A percentile compares a stretch with the other conserved stretches of the same genome.
Evolutionary conservation across 2,888 invertebrate genomes (phyloP).

Genomic region (Malthinus flaveolus): DNA sequence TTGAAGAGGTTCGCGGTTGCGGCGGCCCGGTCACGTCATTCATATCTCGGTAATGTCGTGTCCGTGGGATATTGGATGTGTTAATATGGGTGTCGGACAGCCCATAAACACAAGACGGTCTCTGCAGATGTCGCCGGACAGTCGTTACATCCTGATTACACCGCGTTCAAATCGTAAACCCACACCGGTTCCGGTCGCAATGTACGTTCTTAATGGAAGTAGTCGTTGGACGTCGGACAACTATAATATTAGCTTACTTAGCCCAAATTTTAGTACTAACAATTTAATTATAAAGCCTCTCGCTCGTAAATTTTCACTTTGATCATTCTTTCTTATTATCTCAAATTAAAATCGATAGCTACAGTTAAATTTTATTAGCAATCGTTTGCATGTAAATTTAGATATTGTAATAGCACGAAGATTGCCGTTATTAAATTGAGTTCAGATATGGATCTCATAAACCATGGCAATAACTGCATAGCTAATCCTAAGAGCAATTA

Average conservation of each 20-base stretch:
- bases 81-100: constrained; percentile 55
- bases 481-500: constrained; percentile 51
- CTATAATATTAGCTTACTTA: constrained; percentile 34
- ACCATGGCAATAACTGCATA: constrained; percentile 46
- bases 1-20: constrained; percentile 30
- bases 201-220: constrained; percentile 26
- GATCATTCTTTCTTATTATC: constrained; percentile 4
- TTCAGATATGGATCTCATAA: constrained; percentile 39
- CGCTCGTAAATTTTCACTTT: constrained; percentile 1
- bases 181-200: constrained; percentile 37
- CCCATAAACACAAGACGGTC: constrained; percentile 55
- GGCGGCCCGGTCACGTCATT: constrained; percentile 53
- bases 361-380: constrained; percentile 3
- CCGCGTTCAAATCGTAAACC: constrained; percentile 44
- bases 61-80: constrained; percentile 55
- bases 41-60: constrained; percentile 56
- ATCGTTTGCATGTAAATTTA: constrained; percentile 4
- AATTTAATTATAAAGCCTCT: constrained; percentile 14
- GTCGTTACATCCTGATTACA: constrained; percentile 53
- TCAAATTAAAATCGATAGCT: constrained; percentile 3
- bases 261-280: constrained; percentile 24
- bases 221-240: constrained; percentile 23
- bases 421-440: constrained; percentile 34
- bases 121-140: constrained; percentile 53
- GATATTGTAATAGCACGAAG: constrained; percentile 7